phyloP scores from a whole-genome alignment of 2,113 vertebrate genomes.

The Oceanites oceanicus region DNA sequence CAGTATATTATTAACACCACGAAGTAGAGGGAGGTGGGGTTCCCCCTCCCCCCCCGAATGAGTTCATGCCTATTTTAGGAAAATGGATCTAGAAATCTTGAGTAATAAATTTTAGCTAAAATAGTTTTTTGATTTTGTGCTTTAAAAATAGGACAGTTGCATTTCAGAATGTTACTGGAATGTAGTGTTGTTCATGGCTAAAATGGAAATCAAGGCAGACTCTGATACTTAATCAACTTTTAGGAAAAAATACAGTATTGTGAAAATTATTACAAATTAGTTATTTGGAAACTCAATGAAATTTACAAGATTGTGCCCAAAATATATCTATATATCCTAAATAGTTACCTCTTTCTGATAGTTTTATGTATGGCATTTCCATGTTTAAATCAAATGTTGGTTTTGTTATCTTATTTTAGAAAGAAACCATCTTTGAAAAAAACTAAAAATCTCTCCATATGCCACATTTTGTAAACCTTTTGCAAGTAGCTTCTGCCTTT shows the following conservation, averaged over 20 bases:
- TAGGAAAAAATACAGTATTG: not conserved
- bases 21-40: not conserved
- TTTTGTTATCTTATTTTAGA: not conserved
- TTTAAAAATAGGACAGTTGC: not conserved
- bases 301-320: not conserved
- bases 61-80: not conserved
- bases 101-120: not conserved
- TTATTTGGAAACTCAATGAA: not conserved
- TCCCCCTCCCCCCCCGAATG: accelerated
- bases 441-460: not conserved
- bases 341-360: not conserved
- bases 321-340: not conserved
- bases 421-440: not conserved
- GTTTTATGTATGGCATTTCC: not conserved
- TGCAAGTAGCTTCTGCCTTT: not conserved
- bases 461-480: not conserved
- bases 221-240: not conserved
- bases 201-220: not conserved
- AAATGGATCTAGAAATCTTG: not conserved
- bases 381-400: not conserved
- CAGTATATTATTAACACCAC: not conserved
- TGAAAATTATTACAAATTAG: not conserved
- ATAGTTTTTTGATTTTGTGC: not conserved
- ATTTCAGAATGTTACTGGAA: not conserved
- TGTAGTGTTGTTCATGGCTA: not conserved